Evolutionary conservation across 92 coral and sea anemone genomes (phyloP), one percentile per base, ranked within the genome.

Genomic region (Porites divaricata): DNA sequence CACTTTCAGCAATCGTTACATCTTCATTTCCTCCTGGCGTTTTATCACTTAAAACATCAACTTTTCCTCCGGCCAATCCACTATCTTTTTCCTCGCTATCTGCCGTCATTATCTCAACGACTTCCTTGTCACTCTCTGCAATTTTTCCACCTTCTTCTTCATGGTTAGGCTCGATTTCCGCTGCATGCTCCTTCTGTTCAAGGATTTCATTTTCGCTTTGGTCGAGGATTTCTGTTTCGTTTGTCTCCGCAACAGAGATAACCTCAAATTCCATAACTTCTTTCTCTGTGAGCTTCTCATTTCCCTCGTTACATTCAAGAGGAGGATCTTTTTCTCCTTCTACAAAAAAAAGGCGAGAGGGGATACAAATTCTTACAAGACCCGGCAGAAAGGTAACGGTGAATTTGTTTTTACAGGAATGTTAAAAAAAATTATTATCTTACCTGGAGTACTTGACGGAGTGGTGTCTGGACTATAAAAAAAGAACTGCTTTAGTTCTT

Each of bases 401-500:
- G 45, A 35, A 35, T 6, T 0, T 35, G 3, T n/a, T 26, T 35
- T 35, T 35, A 5, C 45, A 35, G 7, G 45, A 35, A 35, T 3
- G 45, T 35, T 0, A 35, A 35, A 35, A n/a, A 35, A 35, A 35
- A 4, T 35, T 0, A 35, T 35, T 6, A 79, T 41, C 76, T 80
- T 22, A 80, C 85, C 85, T 6, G 76, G 85, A 1, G 85, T 5
- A 35, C 85, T 80, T 58, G 35, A 69, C 17, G 85, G 85, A 4
- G 85, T 80, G 23, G 85, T 24, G 57, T 69, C 85, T 26, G 58
- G 56, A 49, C 85, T 80, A 35, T 0, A 52, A 58, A 35, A 28
- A 56, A 76, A 53, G 67, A 57, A 22, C 1, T 4, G 23, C 12
- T 1, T 77, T 19, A 49, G 28, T 48, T 35, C 63, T 26, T 17